Percentiles rank a stretch among this genome's conserved stretches.
Conservation (phyloP, 92 coral and sea anemone genomes). For the Bergia puertoricense region DNA sequence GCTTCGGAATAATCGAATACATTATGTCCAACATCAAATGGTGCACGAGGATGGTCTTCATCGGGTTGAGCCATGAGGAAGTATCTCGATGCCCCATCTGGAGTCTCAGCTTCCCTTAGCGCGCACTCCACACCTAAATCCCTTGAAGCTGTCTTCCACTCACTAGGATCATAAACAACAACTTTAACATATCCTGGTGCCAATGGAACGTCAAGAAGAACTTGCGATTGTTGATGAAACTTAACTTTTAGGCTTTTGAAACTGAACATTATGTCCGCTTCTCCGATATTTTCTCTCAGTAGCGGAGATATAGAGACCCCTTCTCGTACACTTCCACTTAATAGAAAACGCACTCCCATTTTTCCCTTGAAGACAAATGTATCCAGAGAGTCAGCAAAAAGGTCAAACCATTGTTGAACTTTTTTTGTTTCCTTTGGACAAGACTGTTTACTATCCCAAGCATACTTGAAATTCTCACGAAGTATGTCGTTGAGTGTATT, state of each 20-base stretch:
- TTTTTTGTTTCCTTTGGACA: not conserved
- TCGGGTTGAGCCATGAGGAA: slow-evolving; percentile 25
- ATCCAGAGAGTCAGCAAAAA: not conserved
- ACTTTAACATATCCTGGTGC: slow-evolving; percentile 25
- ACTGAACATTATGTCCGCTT: slow-evolving; percentile 21
- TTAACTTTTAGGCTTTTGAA: slow-evolving; percentile 20
- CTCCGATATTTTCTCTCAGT: not conserved
- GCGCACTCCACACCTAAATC: not conserved
- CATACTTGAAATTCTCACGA: slow-evolving; percentile 18
- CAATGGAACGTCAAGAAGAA: slow-evolving; percentile 16
- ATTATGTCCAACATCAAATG: slow-evolving; percentile 1
- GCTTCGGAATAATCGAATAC: not conserved
- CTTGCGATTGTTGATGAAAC: not conserved
- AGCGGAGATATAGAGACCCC: not conserved
- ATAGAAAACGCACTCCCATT: not conserved
- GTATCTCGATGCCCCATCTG: not conserved
- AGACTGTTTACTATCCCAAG: not conserved
- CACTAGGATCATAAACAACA: not conserved
- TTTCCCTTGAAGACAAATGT: not conserved
- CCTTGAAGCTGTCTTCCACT: not conserved
- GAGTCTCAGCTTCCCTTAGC: not conserved
- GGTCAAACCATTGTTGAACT: not conserved
- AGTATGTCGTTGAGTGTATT: slow-evolving; percentile 4
- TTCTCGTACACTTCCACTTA: slow-evolving; percentile 22
- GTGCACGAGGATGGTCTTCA: slow-evolving; percentile 22